Evolutionary conservation across 2,888 invertebrate genomes (phyloP).

Genomic region (Metacarcinus magister): DNA sequence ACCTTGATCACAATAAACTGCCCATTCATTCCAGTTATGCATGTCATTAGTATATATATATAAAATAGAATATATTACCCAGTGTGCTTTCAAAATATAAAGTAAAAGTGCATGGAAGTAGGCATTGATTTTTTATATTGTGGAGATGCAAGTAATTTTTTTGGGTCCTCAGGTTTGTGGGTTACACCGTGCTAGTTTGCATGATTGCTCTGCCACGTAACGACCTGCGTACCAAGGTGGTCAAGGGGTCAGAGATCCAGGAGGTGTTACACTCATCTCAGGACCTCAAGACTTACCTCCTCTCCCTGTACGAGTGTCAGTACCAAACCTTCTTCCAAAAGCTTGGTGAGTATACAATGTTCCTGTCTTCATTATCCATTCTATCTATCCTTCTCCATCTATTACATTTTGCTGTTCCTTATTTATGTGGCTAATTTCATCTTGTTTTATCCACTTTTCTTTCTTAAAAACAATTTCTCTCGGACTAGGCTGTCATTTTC

Average conservation of each 20-base stretch:
- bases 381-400: not conserved
- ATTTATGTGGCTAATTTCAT: not conserved
- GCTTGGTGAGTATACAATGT: constrained; percentile 85
- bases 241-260: constrained; percentile 92
- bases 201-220: constrained; percentile 93
- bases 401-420: not conserved
- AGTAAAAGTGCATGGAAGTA: not conserved
- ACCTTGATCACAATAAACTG: no score
- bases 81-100: not conserved
- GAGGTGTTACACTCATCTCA: constrained; percentile 91
- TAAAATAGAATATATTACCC: not conserved
- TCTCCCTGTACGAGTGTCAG: constrained; percentile 95
- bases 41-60: no score
- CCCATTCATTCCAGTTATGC: not conserved
- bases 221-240: constrained; percentile 91
- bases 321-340: constrained; percentile 96
- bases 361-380: constrained; percentile 7
- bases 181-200: constrained; percentile 93
- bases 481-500: no score
- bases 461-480: not conserved
- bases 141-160: not conserved
- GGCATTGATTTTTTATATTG: not conserved
- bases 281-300: constrained; percentile 89
- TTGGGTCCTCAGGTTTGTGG: constrained; percentile 81
- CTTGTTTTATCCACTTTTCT: not conserved